These are phyloP conservation scores for Clitarchus hookeri DNA, from an alignment of 2,888 invertebrate genomes.

Conservation along the genomic window DNA sequence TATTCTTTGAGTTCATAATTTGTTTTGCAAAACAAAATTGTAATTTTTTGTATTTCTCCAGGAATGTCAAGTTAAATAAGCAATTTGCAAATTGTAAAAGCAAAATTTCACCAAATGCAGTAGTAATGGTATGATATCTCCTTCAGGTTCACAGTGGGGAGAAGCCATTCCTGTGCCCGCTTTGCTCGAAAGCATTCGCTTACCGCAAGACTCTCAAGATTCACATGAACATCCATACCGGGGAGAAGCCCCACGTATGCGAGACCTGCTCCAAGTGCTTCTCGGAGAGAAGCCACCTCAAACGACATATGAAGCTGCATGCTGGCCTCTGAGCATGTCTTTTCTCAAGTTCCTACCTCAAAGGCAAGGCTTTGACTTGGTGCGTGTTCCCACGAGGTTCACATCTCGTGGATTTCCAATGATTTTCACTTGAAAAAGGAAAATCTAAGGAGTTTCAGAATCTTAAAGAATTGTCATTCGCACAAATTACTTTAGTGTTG, in stretches of 20 bases:
- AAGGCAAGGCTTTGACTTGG: not conserved
- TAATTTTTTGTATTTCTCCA: not conserved
- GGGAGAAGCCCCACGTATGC: slow-evolving; percentile 33
- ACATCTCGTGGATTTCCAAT: too few species aligned
- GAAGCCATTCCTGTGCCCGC: slow-evolving; percentile 31
- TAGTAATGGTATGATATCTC: not conserved
- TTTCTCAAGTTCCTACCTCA: not conserved
- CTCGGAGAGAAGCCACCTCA: slow-evolving; percentile 33
- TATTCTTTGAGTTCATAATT: too few species aligned
- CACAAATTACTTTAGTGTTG: too few species aligned
- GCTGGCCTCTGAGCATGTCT: not conserved
- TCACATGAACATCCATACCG: slow-evolving; percentile 34
- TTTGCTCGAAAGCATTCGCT: slow-evolving; percentile 34
- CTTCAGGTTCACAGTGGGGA: slow-evolving; percentile 30
- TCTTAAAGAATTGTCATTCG: too few species aligned
- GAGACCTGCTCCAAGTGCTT: slow-evolving; percentile 33
- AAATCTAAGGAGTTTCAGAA: too few species aligned
- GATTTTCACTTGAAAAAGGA: too few species aligned
- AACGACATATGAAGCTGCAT: slow-evolving; percentile 35
- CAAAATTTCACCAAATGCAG: too few species aligned
- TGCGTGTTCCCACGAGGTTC: too few species aligned
- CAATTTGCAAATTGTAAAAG: not conserved
- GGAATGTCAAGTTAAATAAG: not conserved
- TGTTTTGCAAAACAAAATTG: too few species aligned
- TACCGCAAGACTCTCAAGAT: slow-evolving; percentile 36